These are phyloP conservation scores for Chloropsis cyanopogon DNA, from an alignment of 2,113 vertebrate genomes.

Conservation along the genomic window DNA sequence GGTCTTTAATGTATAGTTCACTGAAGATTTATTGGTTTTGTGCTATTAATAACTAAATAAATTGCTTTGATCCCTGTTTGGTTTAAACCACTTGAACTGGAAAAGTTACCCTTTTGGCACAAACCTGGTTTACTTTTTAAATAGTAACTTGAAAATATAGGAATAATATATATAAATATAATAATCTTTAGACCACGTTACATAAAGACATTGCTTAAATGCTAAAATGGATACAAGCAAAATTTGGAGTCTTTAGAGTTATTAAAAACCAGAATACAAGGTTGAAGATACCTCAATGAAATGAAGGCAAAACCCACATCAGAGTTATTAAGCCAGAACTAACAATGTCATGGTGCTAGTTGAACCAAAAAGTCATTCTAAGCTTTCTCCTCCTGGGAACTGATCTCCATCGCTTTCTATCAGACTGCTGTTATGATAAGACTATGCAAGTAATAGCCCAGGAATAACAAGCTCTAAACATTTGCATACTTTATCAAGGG, in stretches of 20 bases:
- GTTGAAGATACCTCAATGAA: neutral
- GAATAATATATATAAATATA: neutral
- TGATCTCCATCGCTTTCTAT: slow-evolving; percentile 28
- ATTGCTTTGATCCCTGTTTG: neutral
- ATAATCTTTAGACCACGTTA: neutral
- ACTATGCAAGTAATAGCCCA: neutral
- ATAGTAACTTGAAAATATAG: neutral
- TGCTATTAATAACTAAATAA: neutral
- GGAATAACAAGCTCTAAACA: slow-evolving; percentile 19
- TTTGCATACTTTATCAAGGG: slow-evolving; percentile 55
- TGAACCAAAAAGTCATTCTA: slow-evolving; percentile 29
- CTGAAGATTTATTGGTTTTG: neutral
- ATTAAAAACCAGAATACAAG: neutral
- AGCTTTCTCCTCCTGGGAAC: slow-evolving; percentile 23
- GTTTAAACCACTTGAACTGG: neutral
- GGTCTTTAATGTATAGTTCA: neutral
- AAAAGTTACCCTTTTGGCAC: neutral
- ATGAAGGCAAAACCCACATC: neutral
- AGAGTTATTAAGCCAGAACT: slow-evolving; percentile 34
- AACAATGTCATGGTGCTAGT: neutral
- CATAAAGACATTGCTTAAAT: neutral
- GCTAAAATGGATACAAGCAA: neutral
- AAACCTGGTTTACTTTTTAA: neutral
- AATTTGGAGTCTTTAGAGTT: neutral
- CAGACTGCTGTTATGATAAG: slow-evolving; percentile 6